A percentile compares a stretch with the other conserved stretches of the same genome.
These are phyloP conservation scores for Yponomeuta sedellus DNA, from an alignment of 2,888 invertebrate genomes.

Conservation along the genomic window DNA sequence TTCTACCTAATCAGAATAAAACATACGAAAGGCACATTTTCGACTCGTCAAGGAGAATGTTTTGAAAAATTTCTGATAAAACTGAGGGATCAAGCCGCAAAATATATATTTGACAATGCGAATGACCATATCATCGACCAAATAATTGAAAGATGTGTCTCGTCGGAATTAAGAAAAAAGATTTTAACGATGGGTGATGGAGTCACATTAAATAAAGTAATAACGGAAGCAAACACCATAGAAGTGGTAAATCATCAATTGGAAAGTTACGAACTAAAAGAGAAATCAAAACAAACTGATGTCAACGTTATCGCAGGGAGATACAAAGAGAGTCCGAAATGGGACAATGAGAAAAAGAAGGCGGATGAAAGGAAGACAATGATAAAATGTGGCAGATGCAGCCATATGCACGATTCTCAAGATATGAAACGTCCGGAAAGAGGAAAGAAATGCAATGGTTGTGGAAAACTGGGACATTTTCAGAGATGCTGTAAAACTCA, in stretches of 20 bases:
- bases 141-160: slow-evolving; percentile 28
- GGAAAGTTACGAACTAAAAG: slow-evolving; percentile 8
- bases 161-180: slow-evolving; percentile 18
- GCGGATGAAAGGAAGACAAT: not conserved
- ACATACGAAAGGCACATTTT: slow-evolving; percentile 22
- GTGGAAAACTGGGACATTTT: slow-evolving; percentile 20
- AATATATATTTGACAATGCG: slow-evolving; percentile 31
- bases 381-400: slow-evolving; percentile 14
- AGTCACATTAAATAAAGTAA: slow-evolving; percentile 14
- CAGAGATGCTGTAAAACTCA: slow-evolving; percentile 16
- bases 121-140: slow-evolving; percentile 30
- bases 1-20: slow-evolving; percentile 34
- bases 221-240: slow-evolving; percentile 18
- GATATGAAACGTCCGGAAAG: slow-evolving; percentile 12
- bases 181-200: slow-evolving; percentile 20
- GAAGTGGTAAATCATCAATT: slow-evolving; percentile 19
- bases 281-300: slow-evolving; percentile 10
- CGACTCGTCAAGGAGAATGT: slow-evolving; percentile 30
- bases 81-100: slow-evolving; percentile 31
- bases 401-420: slow-evolving; percentile 11
- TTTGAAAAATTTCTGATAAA: slow-evolving; percentile 33
- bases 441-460: slow-evolving; percentile 15
- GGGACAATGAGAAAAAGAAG: not conserved
- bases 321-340: slow-evolving; percentile 11
- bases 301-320: not conserved